A percentile compares a stretch with the other conserved stretches of the same genome.
Evolutionary conservation across 2,113 vertebrate genomes (phyloP).

Genomic region (Macheiramphus alcinus): DNA sequence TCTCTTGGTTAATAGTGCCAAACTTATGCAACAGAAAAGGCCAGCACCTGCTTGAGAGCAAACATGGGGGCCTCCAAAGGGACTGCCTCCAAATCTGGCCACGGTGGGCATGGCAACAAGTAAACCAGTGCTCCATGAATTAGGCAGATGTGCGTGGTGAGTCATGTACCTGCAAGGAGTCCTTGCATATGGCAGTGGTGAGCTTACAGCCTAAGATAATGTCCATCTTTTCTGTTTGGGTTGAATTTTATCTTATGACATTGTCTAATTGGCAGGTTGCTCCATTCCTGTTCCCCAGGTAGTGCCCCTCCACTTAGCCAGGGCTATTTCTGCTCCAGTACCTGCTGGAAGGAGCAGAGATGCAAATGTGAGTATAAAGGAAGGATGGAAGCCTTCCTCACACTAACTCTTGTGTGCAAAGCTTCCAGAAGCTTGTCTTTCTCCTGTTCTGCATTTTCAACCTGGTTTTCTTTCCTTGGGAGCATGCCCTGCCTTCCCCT

Average conservation of each 20-base stretch:
- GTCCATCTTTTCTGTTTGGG: neutral
- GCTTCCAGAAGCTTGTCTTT: neutral
- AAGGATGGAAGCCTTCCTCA: neutral
- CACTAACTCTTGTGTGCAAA: neutral
- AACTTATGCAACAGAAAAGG: accelerated
- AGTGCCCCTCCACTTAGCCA: neutral
- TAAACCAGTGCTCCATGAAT: neutral
- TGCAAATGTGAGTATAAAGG: neutral
- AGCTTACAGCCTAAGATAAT: neutral
- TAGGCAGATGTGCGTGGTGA: accelerated
- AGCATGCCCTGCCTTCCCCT: neutral
- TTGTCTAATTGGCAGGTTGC: neutral
- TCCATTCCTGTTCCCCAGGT: neutral
- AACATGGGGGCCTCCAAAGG: neutral
- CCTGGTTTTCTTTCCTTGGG: neutral
- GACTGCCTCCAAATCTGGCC: neutral
- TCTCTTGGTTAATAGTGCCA: neutral
- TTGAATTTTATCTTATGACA: neutral
- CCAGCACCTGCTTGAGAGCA: neutral
- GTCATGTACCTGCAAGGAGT: neutral
- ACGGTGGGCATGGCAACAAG: accelerated
- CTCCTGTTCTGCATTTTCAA: neutral
- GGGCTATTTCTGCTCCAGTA: neutral
- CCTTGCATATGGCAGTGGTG: neutral
- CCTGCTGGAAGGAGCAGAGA: neutral